Evolutionary conservation across 2,888 invertebrate species (phyloP), one percentile per base, ranked within the genome.

Genomic region (Ariolimax columbianus): DNA sequence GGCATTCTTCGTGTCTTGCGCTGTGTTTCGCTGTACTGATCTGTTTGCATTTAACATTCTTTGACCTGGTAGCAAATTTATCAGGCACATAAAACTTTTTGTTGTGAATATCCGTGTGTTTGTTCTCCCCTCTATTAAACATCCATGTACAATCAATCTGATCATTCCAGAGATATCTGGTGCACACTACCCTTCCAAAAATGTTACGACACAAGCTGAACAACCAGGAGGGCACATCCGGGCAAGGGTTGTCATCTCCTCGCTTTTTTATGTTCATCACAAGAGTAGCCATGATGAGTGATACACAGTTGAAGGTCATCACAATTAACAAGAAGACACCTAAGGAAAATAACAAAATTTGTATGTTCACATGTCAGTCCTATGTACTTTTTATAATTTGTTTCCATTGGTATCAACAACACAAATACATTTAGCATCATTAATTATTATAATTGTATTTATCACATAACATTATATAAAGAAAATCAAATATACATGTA

Each of bases 261-360:
- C 91, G 89, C 85, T 91, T 92, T 86, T 93, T 93, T 66, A 94
- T 91, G 88, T 93, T 93, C 91, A 94, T 93, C 26, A 93, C 91
- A 11, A 93, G 85, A 0, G 94, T 94, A 38, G 94, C 93, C 88
- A 92, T 92, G 84, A 94, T 92, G 77, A 94, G 89, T 2, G 94
- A 94, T 33, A 93, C 90, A 86, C 93, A 92, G 89, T 94, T 94
- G 82, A 94, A 88, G 0, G 94, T 93, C 93, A 94, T 94, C 66
- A 94, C 93, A 82, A 93, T 88, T 51, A 93, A 90, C 72, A 94
- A 90, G 82, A 93, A 93, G 23, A 93, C 89, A 72, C 93, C 93
- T 93, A 90, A 6, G 90, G 89, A 14, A 77, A 40, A 47, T 9
- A 75, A 33, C 51, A 14, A 75, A 51, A 51, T 33, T 43, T n/a